A percentile compares a stretch with the other conserved stretches of the same genome.
Evolutionary conservation across 2,888 invertebrate species (phyloP).

Genomic region (Microchrysa polita): DNA sequence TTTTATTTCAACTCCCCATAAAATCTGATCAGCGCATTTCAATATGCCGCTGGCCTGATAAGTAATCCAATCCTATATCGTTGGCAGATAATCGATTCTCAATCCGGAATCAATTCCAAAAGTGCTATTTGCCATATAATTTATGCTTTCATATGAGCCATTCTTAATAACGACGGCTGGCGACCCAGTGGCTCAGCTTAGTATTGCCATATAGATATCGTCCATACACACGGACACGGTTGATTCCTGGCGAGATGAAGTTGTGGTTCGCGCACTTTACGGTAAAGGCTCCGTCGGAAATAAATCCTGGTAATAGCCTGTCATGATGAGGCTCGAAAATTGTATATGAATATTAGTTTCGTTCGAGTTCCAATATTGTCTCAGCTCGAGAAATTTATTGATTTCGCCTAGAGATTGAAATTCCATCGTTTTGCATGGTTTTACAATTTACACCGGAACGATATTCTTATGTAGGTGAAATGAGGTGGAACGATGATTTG

Average conservation of each 20-base stretch:
- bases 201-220: no score
- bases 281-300: slow-evolving; percentile 1
- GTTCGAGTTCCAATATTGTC: slow-evolving; percentile 41
- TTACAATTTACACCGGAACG: no score
- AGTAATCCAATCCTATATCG: slow-evolving; percentile 8
- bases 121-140: slow-evolving; percentile 30
- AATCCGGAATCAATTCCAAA: slow-evolving; percentile 38
- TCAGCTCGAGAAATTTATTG: slow-evolving; percentile 30
- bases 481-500: no score
- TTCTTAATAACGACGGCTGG: slow-evolving; percentile 21
- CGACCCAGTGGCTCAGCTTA: background rate
- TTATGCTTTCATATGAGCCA: slow-evolving; percentile 25
- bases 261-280: background rate
- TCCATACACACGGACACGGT: no score
- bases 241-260: background rate
- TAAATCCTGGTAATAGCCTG: slow-evolving; percentile 40
- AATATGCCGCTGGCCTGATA: slow-evolving; percentile 20
- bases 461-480: no score
- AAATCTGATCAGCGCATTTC: slow-evolving; percentile 25
- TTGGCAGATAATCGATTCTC: slow-evolving; percentile 24
- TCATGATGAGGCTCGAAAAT: slow-evolving; percentile 42
- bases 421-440: slow-evolving; percentile 34
- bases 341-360: slow-evolving; percentile 42
- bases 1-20: slow-evolving; percentile 1
- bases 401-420: slow-evolving; percentile 38